Conservation (phyloP, 2,888 invertebrate species). For the Melitaea athalia region DNA sequence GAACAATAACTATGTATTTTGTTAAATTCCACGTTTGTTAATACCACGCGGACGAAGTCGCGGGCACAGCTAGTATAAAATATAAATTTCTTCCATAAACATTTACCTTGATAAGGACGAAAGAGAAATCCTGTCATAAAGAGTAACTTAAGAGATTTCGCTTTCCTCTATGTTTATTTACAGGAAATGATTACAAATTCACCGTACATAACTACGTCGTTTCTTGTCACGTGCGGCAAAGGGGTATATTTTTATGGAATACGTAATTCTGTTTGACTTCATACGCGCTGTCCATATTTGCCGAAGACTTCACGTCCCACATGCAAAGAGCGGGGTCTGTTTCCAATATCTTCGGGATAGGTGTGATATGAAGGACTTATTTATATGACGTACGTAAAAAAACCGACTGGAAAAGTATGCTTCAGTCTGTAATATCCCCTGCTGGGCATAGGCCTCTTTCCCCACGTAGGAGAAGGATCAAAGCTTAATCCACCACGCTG, state of each 20-base stretch:
- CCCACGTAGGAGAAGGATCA: no score
- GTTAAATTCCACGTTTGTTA: no score
- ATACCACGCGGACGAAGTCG: neutral
- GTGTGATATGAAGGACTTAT: conserved; percentile 14
- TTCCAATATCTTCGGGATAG: conserved; percentile 41
- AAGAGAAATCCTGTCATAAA: neutral
- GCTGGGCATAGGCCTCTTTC: no score
- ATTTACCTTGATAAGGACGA: neutral
- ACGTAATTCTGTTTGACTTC: conserved; percentile 82
- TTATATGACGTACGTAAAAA: no score
- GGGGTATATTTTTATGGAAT: conserved; percentile 82
- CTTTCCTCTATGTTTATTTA: conserved; percentile 28
- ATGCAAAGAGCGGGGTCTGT: conserved; percentile 56
- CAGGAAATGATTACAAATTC: conserved; percentile 41
- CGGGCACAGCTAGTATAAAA: no score
- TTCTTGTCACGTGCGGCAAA: conserved; percentile 72
- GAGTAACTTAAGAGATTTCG: conserved; percentile 16
- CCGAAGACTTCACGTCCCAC: conserved; percentile 65
- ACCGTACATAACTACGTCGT: conserved; percentile 43
- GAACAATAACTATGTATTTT: no score
- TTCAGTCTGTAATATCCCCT: no score
- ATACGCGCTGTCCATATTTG: conserved; percentile 80
- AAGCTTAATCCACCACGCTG: no score
- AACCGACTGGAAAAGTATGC: no score
- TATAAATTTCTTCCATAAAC: neutral